Evolutionary conservation across 2,888 invertebrate genomes (phyloP), one percentile per base, ranked within the genome.

Genomic region (Axea sp.): DNA sequence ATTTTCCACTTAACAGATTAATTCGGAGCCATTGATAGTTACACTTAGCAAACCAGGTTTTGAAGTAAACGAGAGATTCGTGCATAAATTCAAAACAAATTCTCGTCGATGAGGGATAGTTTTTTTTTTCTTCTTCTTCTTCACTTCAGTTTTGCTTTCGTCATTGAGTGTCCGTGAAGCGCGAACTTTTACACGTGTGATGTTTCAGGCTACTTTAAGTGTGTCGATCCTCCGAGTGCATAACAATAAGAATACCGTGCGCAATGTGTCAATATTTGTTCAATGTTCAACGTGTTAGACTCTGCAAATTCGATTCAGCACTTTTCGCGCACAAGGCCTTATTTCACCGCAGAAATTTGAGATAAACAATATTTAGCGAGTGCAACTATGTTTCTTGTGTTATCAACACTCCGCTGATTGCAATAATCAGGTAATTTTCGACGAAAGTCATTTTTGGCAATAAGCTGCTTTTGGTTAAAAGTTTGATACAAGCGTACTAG

Each of bases 221-320:
- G 33, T 31, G 31, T 14, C 22, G 33, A 49, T 22, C 22, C 1
- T 28, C 15, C 6, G 17, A 35, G 15, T 19, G 45, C 15, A 28
- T 26, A 60, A 60, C 33, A 60, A 60, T 47, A 37, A 39, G 41
- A 28, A 47, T 47, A 17, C 35, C 45, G 41, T 19, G 47, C 17
- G 17, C 47, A 19, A 6, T 47, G 45, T 35, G 47, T 60, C 60
- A 60, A 60, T 60, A 60, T 60, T 60, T 47, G 37, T 11, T 8
- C 33, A 31, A 17, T 19, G 47, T 37, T 47, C 33, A 11, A 11
- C 33, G 43, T 24, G 37, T 9, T 9, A 0, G 1, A 5, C n/a
- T 35, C 19, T 1, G 28, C 37, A 8, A 35, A 31, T 28, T 28
- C 12, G 19, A 47, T 12, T 60, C 60, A 45, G 33, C 59, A 59